Conservation (phyloP, 2,797 vertebrate species). For the Buphagus erythrorhynchus region DNA sequence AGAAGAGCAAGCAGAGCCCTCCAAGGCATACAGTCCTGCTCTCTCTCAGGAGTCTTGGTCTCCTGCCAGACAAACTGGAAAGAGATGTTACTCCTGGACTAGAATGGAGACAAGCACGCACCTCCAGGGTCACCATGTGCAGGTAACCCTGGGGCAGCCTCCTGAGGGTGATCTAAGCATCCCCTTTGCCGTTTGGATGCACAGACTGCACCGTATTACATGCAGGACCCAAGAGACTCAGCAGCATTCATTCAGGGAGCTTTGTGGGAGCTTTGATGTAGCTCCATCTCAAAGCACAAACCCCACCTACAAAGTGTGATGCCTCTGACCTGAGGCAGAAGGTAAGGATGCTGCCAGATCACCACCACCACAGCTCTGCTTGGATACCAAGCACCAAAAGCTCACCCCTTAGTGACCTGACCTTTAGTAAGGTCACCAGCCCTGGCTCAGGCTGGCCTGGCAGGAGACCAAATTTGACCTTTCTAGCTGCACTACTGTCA, state of each 20-base stretch:
- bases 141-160: not conserved
- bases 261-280: not conserved
- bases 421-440: not conserved
- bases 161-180: rapidly evolving
- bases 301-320: rapidly evolving
- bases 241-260: not conserved
- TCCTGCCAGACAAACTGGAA: not conserved
- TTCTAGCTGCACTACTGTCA: not conserved
- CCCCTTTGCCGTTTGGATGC: not conserved
- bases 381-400: not conserved
- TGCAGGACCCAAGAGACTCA: not conserved
- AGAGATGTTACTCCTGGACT: not conserved
- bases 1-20: conserved; percentile 9
- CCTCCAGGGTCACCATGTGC: rapidly evolving
- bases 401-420: not conserved
- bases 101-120: rapidly evolving
- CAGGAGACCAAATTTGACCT: not conserved
- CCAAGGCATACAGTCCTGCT: not conserved
- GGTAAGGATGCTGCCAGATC: not conserved
- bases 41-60: not conserved
- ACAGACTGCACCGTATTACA: not conserved
- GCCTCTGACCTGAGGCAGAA: not conserved
- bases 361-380: not conserved
- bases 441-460: not conserved
- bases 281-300: not conserved